Conservation (phyloP, 2,113 vertebrate species). For the Oceanites oceanicus region DNA sequence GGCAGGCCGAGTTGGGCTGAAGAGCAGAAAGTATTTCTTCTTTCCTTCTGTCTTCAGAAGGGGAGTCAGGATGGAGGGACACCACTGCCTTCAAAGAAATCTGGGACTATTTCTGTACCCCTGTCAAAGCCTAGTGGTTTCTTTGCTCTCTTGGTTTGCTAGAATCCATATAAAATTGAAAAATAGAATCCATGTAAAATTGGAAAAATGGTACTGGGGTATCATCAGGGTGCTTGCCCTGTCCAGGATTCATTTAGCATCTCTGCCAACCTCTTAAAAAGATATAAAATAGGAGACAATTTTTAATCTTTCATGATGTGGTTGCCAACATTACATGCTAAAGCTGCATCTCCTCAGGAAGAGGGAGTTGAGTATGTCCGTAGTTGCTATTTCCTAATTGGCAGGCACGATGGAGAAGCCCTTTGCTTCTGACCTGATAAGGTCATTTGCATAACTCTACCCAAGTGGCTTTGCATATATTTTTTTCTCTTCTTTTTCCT, state of each 20-base stretch:
- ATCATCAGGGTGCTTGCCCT: neutral
- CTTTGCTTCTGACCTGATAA: conserved; percentile 50
- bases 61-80: neutral
- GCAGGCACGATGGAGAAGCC: neutral
- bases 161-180: neutral
- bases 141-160: neutral
- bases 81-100: neutral
- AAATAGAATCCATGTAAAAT: neutral
- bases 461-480: conserved; percentile 27
- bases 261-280: conserved; percentile 15
- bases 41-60: neutral
- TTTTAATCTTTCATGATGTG: conserved; percentile 28
- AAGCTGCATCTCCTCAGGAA: conserved; percentile 41
- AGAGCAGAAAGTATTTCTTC: neutral
- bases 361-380: neutral
- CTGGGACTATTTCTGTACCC: neutral
- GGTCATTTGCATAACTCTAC: conserved; percentile 42
- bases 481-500: neutral
- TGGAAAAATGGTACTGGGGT: neutral
- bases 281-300: conserved; percentile 3
- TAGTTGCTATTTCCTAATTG: conserved; percentile 15
- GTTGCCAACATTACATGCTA: conserved; percentile 16
- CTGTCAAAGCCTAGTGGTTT: neutral
- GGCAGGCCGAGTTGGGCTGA: neutral
- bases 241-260: neutral